These are phyloP conservation scores for Alcedo quadribrachys DNA, from an alignment of 2,797 vertebrate species.

Conservation along the genomic window DNA sequence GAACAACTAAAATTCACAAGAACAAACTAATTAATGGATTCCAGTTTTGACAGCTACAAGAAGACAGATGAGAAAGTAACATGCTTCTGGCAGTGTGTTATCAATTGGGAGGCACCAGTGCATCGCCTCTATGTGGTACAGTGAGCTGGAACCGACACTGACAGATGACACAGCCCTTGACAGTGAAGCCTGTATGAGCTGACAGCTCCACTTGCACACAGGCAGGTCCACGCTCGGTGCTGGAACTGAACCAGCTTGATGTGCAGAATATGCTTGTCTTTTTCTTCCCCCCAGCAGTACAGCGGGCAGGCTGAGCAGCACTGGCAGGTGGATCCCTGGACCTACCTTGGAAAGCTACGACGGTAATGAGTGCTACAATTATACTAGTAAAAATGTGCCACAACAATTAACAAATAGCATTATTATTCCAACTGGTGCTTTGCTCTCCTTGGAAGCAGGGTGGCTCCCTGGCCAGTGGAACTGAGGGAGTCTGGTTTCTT, in stretches of 20 bases:
- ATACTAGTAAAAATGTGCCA: not conserved
- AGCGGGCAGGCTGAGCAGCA: slow-evolving; percentile 60
- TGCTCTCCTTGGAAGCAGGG: not conserved
- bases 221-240: slow-evolving; percentile 82
- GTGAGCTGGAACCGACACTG: slow-evolving; percentile 96
- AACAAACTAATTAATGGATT: slow-evolving; percentile 94
- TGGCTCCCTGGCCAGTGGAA: not conserved
- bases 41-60: slow-evolving; percentile 93
- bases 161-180: slow-evolving; percentile 92
- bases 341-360: not conserved
- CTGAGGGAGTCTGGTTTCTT: not conserved
- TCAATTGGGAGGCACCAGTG: slow-evolving; percentile 88
- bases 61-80: slow-evolving; percentile 88
- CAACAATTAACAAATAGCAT: not conserved
- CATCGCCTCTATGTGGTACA: slow-evolving; percentile 88
- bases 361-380: not conserved
- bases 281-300: slow-evolving; percentile 53
- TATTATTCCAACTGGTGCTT: not conserved
- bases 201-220: slow-evolving; percentile 93
- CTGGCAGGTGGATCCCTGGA: slow-evolving; percentile 66
- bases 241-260: slow-evolving; percentile 82
- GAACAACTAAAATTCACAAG: slow-evolving; percentile 82
- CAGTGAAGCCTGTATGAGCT: slow-evolving; percentile 91
- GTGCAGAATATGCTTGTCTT: slow-evolving; percentile 79
- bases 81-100: slow-evolving; percentile 86